phyloP scores from a whole-genome alignment of 1,140 invertebrate genomes.

The Bilobella aurantiaca region DNA sequence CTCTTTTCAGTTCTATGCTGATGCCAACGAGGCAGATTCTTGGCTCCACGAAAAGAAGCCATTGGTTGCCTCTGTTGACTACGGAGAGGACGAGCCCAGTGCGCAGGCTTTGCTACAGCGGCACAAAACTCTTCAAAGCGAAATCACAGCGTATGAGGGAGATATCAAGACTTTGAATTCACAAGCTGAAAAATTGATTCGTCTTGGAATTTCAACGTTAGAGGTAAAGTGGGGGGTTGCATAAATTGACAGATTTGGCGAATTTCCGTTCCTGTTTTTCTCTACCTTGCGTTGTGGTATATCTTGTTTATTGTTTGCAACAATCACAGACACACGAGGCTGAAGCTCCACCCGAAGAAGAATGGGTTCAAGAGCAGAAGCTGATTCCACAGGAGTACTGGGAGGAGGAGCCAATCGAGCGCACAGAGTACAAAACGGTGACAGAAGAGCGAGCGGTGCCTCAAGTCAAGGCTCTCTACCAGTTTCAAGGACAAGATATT shows the following conservation, averaged over 20 bases:
- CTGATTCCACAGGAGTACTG: conserved; percentile 79
- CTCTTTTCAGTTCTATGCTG: conserved; percentile 69
- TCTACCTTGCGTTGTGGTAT: not conserved
- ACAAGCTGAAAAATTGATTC: conserved; percentile 69
- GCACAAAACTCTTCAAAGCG: conserved; percentile 77
- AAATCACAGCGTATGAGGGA: conserved; percentile 78
- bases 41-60: conserved; percentile 92
- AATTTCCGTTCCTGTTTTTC: conserved; percentile 14
- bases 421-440: conserved; percentile 68
- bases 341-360: conserved; percentile 49
- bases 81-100: conserved; percentile 77
- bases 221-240: too few relatives aligned
- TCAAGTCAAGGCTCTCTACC: conserved; percentile 75
- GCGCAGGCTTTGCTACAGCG: conserved; percentile 73
- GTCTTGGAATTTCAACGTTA: conserved; percentile 62
- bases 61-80: conserved; percentile 74
- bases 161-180: conserved; percentile 78
- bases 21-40: conserved; percentile 94
- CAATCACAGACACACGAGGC: conserved; percentile 49
- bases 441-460: conserved; percentile 76
- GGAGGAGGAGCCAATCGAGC: conserved; percentile 79
- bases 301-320: conserved; percentile 21
- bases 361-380: conserved; percentile 49
- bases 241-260: too few relatives aligned
- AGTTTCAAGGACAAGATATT: conserved; percentile 88